Conservation (phyloP, 2,797 vertebrate genomes). For the Brachyalestes nurse region DNA sequence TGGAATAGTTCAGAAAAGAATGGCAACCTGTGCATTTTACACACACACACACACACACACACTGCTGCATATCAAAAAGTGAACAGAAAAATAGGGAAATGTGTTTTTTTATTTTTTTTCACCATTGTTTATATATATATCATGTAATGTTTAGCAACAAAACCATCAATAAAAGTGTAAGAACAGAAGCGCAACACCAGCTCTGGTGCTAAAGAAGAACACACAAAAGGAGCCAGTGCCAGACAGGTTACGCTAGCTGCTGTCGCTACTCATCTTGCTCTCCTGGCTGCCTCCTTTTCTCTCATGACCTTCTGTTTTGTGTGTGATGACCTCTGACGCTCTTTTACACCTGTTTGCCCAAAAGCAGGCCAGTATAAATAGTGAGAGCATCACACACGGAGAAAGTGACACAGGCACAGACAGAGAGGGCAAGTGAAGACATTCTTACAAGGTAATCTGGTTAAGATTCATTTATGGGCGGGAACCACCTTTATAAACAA, state of each 20-base stretch:
- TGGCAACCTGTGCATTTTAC: no score
- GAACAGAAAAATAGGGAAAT: no score
- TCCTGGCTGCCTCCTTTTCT: constrained; percentile 51
- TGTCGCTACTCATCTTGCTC: constrained; percentile 54
- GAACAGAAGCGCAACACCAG: not conserved
- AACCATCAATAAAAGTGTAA: constrained; percentile 21
- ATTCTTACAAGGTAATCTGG: constrained; percentile 58
- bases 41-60: no score
- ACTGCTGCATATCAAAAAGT: no score
- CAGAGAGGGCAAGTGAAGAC: constrained; percentile 18
- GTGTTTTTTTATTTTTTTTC: no score
- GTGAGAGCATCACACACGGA: constrained; percentile 24
- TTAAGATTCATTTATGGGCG: not conserved
- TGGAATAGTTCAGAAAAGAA: no score
- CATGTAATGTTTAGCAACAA: not conserved
- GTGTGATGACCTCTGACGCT: constrained; percentile 52
- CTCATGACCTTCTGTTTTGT: constrained; percentile 47
- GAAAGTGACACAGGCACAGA: constrained; percentile 39
- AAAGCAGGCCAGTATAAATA: constrained; percentile 75
- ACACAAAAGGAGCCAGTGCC: constrained; percentile 49
- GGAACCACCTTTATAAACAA: not conserved
- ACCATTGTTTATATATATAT: no score
- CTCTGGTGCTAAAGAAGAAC: constrained; percentile 15
- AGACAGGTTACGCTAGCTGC: constrained; percentile 58
- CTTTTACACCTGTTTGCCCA: constrained; percentile 32